Evolutionary conservation across 2,888 invertebrate species (phyloP).

Genomic region (Anarsia innoxiella): DNA sequence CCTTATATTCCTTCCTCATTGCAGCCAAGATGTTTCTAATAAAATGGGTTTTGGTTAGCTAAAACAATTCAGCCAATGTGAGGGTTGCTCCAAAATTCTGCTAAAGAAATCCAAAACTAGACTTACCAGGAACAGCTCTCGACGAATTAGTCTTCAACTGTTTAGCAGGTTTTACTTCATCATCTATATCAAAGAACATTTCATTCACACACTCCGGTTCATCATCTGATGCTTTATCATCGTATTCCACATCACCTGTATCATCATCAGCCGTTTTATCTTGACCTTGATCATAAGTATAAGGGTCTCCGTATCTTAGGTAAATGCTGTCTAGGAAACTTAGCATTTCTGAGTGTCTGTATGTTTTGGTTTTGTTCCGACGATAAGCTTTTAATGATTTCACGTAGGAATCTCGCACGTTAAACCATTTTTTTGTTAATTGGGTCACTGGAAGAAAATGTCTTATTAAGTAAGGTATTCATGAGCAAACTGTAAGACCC

Average conservation of each 20-base stretch:
- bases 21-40: no score
- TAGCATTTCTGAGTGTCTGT: slow-evolving; percentile 37
- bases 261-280: slow-evolving; percentile 4
- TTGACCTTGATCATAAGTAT: no score
- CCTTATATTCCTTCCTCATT: no score
- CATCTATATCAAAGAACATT: slow-evolving; percentile 13
- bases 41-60: no score
- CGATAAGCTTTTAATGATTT: slow-evolving; percentile 30
- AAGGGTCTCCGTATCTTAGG: no score
- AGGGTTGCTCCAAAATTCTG: no score
- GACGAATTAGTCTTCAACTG: no score
- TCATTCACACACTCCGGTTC: slow-evolving; percentile 6
- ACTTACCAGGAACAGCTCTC: no score
- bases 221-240: not conserved
- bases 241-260: slow-evolving; percentile 1
- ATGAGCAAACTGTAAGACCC: no score
- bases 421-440: slow-evolving; percentile 38
- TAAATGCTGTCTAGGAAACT: slow-evolving; percentile 34
- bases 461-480: no score
- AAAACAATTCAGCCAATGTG: no score
- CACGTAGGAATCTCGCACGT: slow-evolving; percentile 32
- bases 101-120: no score
- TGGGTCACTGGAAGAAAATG: slow-evolving; percentile 24
- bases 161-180: slow-evolving; percentile 30
- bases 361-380: slow-evolving; percentile 25